Evolutionary conservation across 64 coral and sea anemone genomes (phyloP).

Genomic region (Orbicella faveolata): DNA sequence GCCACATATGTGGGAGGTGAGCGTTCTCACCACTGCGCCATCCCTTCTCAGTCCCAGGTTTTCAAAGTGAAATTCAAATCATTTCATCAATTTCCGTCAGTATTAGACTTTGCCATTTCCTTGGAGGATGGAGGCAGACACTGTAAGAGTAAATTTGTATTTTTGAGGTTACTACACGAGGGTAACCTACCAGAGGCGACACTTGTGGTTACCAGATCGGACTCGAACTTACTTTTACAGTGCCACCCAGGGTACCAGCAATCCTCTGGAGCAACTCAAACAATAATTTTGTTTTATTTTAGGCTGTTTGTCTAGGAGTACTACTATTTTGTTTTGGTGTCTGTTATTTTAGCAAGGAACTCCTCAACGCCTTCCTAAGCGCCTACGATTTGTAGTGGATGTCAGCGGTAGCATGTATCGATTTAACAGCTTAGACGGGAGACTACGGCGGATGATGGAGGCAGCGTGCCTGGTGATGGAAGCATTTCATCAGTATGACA

Average conservation of each 20-base stretch:
- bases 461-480: conserved; percentile 97
- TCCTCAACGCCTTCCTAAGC: conserved; percentile 88
- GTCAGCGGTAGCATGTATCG: conserved; percentile 99
- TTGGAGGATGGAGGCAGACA: no score
- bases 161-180: not conserved
- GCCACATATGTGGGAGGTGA: no score
- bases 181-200: no score
- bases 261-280: no score
- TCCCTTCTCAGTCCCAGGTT: no score
- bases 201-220: not conserved
- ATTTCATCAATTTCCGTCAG: no score
- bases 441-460: conserved; percentile 96
- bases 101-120: no score
- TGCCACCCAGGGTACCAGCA: no score
- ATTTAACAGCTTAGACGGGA: conserved; percentile 96
- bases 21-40: no score
- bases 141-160: no score
- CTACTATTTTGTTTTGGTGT: not conserved
- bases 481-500: conserved; percentile 87
- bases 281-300: not conserved
- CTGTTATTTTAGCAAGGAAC: conserved; percentile 67
- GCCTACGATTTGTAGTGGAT: conserved; percentile 95
- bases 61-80: no score
- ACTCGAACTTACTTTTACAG: no score
- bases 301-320: not conserved